Evolutionary conservation across 1,140 invertebrate species (phyloP), one percentile per base, ranked within the genome.

Genomic region (Conus betulinus): DNA sequence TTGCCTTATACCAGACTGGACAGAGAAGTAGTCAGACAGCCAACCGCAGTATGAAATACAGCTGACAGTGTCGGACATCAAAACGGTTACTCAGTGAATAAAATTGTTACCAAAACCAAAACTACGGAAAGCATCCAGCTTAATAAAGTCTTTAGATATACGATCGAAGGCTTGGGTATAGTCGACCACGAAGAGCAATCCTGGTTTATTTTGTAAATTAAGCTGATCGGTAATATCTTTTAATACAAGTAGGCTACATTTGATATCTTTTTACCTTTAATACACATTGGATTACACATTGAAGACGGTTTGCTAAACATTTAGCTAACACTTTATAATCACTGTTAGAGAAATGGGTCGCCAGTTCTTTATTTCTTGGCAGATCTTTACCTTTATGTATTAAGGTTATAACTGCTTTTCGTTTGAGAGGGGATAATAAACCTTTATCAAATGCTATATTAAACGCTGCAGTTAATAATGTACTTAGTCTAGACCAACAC

Each of bases 351-450:
- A 71, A 15, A 71, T 71, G 39, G 63, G 63, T 17, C 63, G 63
- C 63, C 63, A 71, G 63, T 71, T 71, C n/a, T 71, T 71, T 71
- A 71, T 71, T 71, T 71, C 63, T 71, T 71, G 63, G 63, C n/a
- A 71, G n/a, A 71, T 71, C 63, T 71, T 71, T 71, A 17, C 63
- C 63, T 39, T 39, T 39, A 39, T 39, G 39, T 39, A 39, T 39
- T 39, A 39, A 39, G 39, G 39, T 0, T 39, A 17, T 71, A n/a
- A 17, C 63, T 39, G 63, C 63, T 71, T 71, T 71, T 71, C 3
- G 63, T 71, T 71, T 71, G 63, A 15, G 63, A 71, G n/a, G 15
- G n/a, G 63, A 71, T n/a, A 71, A 71, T n/a, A n/a, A 71, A 3
- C 63, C 63, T n/a, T 71, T 71, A 39, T 71, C 63, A 71, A n/a